Evolutionary conservation across 1,140 invertebrate species (phyloP), one percentile per base, ranked within the genome.

Genomic region (Caenorhabditis remanei): DNA sequence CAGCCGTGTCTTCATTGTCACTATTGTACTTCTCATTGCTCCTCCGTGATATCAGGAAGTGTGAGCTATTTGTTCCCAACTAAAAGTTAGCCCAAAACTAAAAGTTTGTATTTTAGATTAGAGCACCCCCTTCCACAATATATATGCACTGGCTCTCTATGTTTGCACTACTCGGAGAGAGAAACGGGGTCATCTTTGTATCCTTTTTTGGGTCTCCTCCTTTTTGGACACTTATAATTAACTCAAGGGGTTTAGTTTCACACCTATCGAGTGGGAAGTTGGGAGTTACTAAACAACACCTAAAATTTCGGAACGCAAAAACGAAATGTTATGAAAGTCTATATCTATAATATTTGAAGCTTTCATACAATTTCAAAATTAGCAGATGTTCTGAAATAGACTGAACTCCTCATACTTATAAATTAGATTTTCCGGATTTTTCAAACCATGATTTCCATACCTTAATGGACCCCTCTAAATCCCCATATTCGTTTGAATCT

Each of bases 31-130:
- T 32, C 32, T n/a, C n/a, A n/a, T n/a, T n/a, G n/a, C n/a, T 32
- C 32, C 32, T 32, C 32, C 32, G 24, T 53, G 46, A 19, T 6
- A 40, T 13, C 24, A 46, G 71, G 71, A 79, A 79, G 71, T 79
- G 71, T 79, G 71, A 79, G 46, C 71, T 79, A 79, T 79, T 79
- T 79, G 71, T 11, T 53, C 40, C 24, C 2, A 32, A 63, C 21
- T 5, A 21, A 63, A 40, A 63, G 65, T 71, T 71, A 71, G 65
- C 32, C 32, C 32, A 32, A 32, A 32, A 32, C 41, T 43, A 46
- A 46, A 71, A 7, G 65, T 71, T 71, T 71, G 65, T 71, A 16
- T 46, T 71, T 46, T 16, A 46, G 65, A 71, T 71, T 71, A 71
- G 43, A 71, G 65, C 41, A 43, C 41, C 14, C 40, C 11, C 32